phyloP scores from a whole-genome alignment of 2,113 vertebrate genomes.

The Budorcas taxicolor region DNA sequence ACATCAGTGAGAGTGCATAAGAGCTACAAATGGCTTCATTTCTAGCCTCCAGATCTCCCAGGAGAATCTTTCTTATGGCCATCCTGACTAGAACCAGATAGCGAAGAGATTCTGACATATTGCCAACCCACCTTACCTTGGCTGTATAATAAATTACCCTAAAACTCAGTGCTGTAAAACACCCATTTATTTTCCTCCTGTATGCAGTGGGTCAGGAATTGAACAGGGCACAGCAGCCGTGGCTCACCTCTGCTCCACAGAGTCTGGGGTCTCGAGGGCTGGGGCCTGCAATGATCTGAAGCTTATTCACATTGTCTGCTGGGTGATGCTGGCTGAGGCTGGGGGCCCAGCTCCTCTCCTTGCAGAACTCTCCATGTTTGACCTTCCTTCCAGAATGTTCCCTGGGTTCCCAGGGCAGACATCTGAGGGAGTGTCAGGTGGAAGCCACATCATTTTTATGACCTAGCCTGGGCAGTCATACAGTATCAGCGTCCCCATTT shows the following conservation, averaged over 20 bases:
- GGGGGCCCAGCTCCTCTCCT: not conserved
- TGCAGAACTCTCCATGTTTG: not conserved
- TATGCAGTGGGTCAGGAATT: no score
- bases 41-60: no score
- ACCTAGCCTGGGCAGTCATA: not conserved
- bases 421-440: rapidly evolving
- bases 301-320: not conserved
- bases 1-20: no score
- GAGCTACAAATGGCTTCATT: no score
- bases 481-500: not conserved
- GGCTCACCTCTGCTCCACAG: not conserved
- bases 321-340: not conserved
- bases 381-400: not conserved
- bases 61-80: no score
- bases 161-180: no score
- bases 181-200: no score
- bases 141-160: no score
- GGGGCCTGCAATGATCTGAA: not conserved
- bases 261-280: not conserved
- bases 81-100: no score
- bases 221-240: no score
- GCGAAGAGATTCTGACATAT: no score
- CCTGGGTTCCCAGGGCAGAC: not conserved
- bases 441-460: not conserved
- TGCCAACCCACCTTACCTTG: no score